Conservation (phyloP, 2,888 invertebrate species). For the Merodon equestris region DNA sequence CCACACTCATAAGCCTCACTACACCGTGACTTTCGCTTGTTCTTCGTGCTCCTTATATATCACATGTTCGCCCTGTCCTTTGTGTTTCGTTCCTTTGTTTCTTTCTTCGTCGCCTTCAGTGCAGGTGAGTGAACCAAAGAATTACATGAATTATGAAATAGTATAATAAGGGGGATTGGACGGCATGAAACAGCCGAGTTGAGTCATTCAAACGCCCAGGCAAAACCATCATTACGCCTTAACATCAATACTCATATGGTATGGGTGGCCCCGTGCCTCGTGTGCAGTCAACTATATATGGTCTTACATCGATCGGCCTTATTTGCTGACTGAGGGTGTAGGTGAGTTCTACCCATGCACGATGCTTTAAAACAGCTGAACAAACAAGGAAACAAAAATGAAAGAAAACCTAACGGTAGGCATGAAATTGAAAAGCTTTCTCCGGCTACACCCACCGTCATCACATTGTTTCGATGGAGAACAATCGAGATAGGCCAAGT, state of each 20-base stretch:
- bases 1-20: too few relatives aligned
- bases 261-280: conserved; percentile 13
- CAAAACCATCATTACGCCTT: too few relatives aligned
- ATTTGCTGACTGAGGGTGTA: too few relatives aligned
- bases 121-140: conserved; percentile 34
- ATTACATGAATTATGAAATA: conserved; percentile 30
- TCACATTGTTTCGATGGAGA: not conserved
- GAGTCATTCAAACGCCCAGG: conserved; percentile 3
- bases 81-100: not conserved
- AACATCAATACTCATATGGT: too few relatives aligned
- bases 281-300: conserved; percentile 45
- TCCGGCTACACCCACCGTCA: not conserved
- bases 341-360: too few relatives aligned
- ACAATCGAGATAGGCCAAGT: conserved; percentile 23
- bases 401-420: not conserved
- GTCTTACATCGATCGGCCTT: not conserved
- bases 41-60: too few relatives aligned
- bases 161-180: conserved; percentile 2
- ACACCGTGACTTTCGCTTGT: too few relatives aligned
- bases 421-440: conserved; percentile 14
- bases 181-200: too few relatives aligned
- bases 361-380: too few relatives aligned
- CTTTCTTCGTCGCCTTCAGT: not conserved
- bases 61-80: too few relatives aligned
- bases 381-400: not conserved